Percentiles rank a stretch among this genome's conserved stretches.
Conservation (phyloP, 2,888 invertebrate species). For the Leptinotarsa juncta region DNA sequence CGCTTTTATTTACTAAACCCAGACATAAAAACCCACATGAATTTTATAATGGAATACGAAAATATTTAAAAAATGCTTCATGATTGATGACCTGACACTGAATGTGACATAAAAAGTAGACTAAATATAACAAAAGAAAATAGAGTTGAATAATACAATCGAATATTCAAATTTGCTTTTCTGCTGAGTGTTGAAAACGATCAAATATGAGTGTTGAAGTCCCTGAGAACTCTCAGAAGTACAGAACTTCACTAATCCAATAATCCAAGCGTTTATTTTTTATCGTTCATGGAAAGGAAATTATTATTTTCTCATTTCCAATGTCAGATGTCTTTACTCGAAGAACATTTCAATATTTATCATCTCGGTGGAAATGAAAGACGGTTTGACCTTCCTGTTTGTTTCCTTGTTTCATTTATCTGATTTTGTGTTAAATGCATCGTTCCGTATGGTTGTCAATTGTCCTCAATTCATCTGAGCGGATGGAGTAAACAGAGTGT, state of each 20-base stretch:
- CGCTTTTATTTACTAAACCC: background rate
- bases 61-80: no score
- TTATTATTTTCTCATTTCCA: background rate
- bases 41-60: background rate
- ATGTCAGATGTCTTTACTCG: background rate
- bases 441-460: background rate
- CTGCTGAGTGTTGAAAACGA: no score
- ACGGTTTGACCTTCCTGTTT: background rate
- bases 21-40: background rate
- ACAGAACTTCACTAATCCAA: background rate
- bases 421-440: background rate
- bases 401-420: background rate
- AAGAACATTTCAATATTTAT: background rate
- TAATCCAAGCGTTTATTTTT: background rate
- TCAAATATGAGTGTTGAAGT: no score
- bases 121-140: no score
- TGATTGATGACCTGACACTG: no score
- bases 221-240: no score
- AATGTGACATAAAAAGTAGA: no score
- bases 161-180: no score
- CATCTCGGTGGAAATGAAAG: background rate
- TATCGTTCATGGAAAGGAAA: background rate
- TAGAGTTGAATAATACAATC: no score
- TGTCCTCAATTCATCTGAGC: no score
- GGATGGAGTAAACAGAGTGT: no score